Base-by-base conservation (phyloP, 2,113 vertebrate species). In the Ellobius talpinus region DNA sequence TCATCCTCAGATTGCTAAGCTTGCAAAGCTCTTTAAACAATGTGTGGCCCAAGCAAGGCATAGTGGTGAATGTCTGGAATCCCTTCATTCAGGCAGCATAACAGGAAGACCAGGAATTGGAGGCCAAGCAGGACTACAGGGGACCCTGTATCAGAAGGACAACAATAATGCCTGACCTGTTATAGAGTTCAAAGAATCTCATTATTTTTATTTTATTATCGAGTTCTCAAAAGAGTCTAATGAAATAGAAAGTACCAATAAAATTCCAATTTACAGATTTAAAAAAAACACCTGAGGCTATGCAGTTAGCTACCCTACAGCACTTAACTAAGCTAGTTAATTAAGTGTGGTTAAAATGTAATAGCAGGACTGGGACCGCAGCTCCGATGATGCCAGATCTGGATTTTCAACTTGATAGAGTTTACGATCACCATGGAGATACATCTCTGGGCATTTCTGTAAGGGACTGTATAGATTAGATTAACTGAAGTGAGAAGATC, bases 1-100 rank as follows among this genome's bases (percentile, higher is more conserved):
- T 61, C 9, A 87, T 39, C 45, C 31, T 90, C 23, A 61, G 17
- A 63, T 31, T 77, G 33, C 36, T 90, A 39, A 70, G 6, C 66
- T 93, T 85, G 3, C 19, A 89, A 87, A 87, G 12, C 9, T 87
- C 12, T 93, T 95, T 68, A 87, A 84, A 45, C 74, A 90, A 65
- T 24, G 2, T 61, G 9, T 76, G 26, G 8, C 52, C 26, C 26
- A 23, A n/a, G 23, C 1, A n/a, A 50, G 33, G 23, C 16, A 36
- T 33, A 1, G 8, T 9, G 58, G 58, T 42, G 31, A 63, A 42
- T 14, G 13, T 45, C 13, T 65, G 13, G 0, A 29, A 63, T 24
- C 24, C 13, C 2, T 63, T 26, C 14, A 10, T 42, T 42, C 58
- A 42, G 58, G n/a, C 42, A 42, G 1, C 42, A n/a, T 14, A 42